Base-by-base conservation (phyloP, 1,140 invertebrate species). In the Penaeus vannamei region DNA sequence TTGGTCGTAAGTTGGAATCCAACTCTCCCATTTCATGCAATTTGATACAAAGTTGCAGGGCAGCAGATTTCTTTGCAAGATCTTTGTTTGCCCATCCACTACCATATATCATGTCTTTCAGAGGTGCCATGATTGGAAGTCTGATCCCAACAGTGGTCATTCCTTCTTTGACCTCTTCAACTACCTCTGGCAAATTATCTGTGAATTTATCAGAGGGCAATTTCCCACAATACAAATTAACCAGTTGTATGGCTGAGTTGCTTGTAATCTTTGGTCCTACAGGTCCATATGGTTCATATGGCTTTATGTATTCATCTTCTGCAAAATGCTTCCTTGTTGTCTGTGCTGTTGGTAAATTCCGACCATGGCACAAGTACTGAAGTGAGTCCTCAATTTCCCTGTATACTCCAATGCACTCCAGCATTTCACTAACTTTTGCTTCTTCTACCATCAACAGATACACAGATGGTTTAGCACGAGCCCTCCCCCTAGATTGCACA, bases 401-500 rank as follows among this genome's bases (percentile, higher is more conserved):
- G 62, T 91, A 91, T 20, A 80, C 42, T n/a, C 62, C 85, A 19
- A 90, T 42, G 61, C 59, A 46, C 7, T 77, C 83, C 5, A 32
- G n/a, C 14, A 91, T n/a, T 19, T 69, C 82, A 19, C 42, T 42
- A 20, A 89, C 20, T 10, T 61, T 20, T 22, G 29, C 69, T 23
- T 59, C 60, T 19, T 80, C 22, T 26, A 64, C 46, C 89, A 92
- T 89, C 20, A 91, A 64, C 10, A 91, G n/a, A 62, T 91, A 91
- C 60, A 79, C 90, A 3, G 90, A 91, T 20, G 91, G 87, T 2
- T 77, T 80, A 20, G 90, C 91, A 82, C 91, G 83, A 36, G 91
- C 91, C 91, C 91, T 64, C 14, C 91, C 91, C 85, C 85, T 91
- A 32, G 90, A 91, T 79, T 92, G 91, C 22, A 92, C 89, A 86